Evolutionary conservation across 1,140 invertebrate genomes (phyloP), one percentile per base, ranked within the genome.

Genomic region (Centruroides sculpturatus): DNA sequence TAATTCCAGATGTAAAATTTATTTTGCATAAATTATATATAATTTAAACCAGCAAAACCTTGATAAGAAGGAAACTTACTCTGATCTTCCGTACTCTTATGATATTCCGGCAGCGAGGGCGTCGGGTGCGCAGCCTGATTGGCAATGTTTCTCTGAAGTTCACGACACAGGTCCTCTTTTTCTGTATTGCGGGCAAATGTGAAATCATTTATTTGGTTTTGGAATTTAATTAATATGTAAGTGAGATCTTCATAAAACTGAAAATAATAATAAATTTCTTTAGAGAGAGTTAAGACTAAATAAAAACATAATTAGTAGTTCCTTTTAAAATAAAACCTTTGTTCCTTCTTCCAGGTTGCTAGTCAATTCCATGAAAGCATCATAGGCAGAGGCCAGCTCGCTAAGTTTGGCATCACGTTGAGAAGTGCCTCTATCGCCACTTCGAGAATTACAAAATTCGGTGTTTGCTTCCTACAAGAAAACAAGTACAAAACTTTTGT

Each of bases 141-240:
- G 61, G 85, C 84, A 13, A 84, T 79, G 69, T 85, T 83, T 63
- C 85, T 83, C 34, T 88, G 91, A 54, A 93, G 77, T 76, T 92
- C 88, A 73, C 91, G 90, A 72, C 98, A 76, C 56, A 98, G 73
- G 76, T 99, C 96, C 67, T 99, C 96, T 75, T 98, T 98, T 74
- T 99, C 96, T 1, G 95, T 98, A 78, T 96, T 94, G 5, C 96
- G 86, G 46, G 96, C 96, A 76, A 99, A 99, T 73, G 92, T 96
- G 76, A 92, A 98, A 76, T 99, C 97, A 1, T 85, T 86, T 67
- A 99, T 88, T 77, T 99, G 99, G 73, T 90, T 95, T 81, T 99
- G 97, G 73, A 97, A 93, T 41, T 85, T 84, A 6, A 99, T 82
- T 68, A 99, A 77, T 61, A 99, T 73, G 81, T 95, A 78, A 3